Base-by-base conservation (phyloP, 1,140 invertebrate genomes). In the Micrasema longulum region DNA sequence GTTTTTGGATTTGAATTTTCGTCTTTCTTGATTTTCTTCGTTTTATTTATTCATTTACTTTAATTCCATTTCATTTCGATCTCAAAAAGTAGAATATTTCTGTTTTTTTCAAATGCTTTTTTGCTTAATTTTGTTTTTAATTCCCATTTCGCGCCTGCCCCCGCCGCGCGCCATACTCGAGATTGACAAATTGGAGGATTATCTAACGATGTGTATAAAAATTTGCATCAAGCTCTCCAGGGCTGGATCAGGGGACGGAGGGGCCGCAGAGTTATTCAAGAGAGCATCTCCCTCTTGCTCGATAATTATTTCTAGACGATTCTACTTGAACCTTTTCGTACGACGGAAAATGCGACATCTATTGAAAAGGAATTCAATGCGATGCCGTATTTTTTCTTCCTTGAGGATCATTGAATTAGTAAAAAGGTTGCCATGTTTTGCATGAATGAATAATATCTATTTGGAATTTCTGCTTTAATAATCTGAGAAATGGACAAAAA, bases 181-280 rank as follows among this genome's bases (percentile, higher is more conserved):
- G 74, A 76, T 76, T 76, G 74, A 76, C 74, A 76, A 76, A 76
- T 76, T 76, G 74, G 74, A 73, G 74, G 74, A 76, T 76, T 76
- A 76, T 76, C 74, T 76, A 76, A 76, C 74, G 71, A 76, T 57
- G 74, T 73, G 74, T 76, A 76, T 76, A 76, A 71, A 76, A 76
- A 76, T 76, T 73, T 73, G 71, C 71, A 76, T 73, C 71, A 64
- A 57, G 20, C 35, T 20, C 38, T 62, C 57, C 60, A 64, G 60
- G 45, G 60, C 41, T 41, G 60, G 43, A 64, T 47, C 41, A 18
- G n/a, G 22, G 26, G 26, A 12, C 6, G 10, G 20, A n/a, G 11
- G 53, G 53, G 22, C 20, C 20, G 12, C 60, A 12, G 60, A 64
- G 60, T 64, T 64, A 64, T 64, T 64, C 60, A 64, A 31, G 60